Evolutionary conservation across 2,797 vertebrate species (phyloP), one percentile per base, ranked within the genome.

Genomic region (Dromococcyx pavoninus): DNA sequence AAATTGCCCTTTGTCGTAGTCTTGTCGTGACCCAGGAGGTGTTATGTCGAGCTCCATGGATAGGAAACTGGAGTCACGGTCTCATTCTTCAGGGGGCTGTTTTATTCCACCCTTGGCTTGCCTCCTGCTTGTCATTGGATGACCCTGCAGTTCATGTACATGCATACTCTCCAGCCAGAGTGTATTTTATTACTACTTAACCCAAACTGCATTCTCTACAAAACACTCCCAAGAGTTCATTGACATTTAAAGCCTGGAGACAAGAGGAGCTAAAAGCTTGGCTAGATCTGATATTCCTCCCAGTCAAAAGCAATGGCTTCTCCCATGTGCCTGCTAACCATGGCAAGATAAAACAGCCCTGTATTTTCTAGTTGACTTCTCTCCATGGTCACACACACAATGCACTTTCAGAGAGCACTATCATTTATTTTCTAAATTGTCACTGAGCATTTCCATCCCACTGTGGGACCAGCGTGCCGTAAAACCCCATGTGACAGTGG

Each of bases 381-480:
- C 35, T 64, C 35, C 58, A 12, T 2, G 14, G 22, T 86, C 39
- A 11, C 66, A 70, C 27, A 75, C 27, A 43, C 1, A 0, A 27
- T 4, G 18, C 21, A 44, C 69, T 81, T 79, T 12, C 54, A 73
- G 56, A 24, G 13, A 87, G 57, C 2, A 1, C 57, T 67, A 44
- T 43, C 44, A 57, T 57, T 82, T 43, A 14, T 50, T 79, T 66
- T 74, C 86, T 44, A 11, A 18, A 22, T 60, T 32, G 72, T 71
- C 57, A 43, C 27, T 82, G 24, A 8, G 33, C 35, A 27, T 58
- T 79, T 61, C 41, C 67, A 43, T 16, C 5, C 7, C 5, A 4
- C 35, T 0, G 0, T 13, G 28, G 54, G 48, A 43, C n/a, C 51
- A 56, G 9, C 0, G 0, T 43, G 22, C 56, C 67, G 23, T 15